phyloP scores from a whole-genome alignment of 2,888 invertebrate species.

The Harmothoe impar region DNA sequence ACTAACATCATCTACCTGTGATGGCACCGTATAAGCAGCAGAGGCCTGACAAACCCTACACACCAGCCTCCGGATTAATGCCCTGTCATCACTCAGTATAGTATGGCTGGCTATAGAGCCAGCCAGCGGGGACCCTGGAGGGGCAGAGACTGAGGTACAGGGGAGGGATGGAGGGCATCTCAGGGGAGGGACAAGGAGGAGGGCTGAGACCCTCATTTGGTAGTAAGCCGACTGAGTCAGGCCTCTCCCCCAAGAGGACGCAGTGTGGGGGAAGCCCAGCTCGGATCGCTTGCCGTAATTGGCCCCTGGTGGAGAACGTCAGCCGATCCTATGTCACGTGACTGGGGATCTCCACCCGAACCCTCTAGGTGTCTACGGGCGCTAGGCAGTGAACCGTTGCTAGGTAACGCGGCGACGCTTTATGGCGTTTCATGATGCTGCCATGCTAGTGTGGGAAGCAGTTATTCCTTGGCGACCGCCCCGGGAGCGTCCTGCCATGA shows the following conservation, averaged over 20 bases:
- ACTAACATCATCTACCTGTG: no score
- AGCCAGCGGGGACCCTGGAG: no score
- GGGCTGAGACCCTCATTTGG: conserved; percentile 21
- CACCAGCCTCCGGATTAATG: no score
- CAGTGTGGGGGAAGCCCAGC: neutral
- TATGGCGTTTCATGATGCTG: conserved; percentile 29
- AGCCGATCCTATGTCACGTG: conserved; percentile 27
- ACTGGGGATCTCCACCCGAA: neutral
- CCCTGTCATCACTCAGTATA: no score
- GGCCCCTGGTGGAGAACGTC: conserved; percentile 35
- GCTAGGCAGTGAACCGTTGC: neutral
- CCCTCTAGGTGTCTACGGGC: neutral
- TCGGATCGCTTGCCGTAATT: conserved; percentile 44
- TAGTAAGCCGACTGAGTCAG: conserved; percentile 31
- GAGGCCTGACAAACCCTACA: no score
- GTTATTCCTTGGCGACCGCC: neutral
- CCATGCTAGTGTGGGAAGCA: neutral
- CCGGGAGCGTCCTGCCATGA: neutral
- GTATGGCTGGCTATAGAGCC: no score
- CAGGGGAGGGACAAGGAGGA: neutral
- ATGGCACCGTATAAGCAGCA: no score
- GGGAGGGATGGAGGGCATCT: neutral
- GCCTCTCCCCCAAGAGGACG: neutral
- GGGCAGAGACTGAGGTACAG: no score
- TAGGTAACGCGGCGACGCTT: conserved; percentile 15